Evolutionary conservation across 2,797 vertebrate species (phyloP), one percentile per base, ranked within the genome.

Genomic region (Streptopelia turtur): DNA sequence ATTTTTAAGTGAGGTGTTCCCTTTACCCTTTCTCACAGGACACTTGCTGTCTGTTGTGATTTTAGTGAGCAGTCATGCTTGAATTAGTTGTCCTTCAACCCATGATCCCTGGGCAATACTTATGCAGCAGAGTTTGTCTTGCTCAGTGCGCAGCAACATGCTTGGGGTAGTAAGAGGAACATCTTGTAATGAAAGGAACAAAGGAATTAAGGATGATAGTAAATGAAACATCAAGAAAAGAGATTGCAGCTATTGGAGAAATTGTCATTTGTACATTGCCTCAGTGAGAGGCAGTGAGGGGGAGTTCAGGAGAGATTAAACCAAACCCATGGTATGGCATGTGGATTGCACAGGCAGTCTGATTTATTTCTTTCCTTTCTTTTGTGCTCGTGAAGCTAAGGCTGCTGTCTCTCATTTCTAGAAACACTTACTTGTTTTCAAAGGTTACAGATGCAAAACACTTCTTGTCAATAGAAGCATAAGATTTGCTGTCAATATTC

Each of bases 91-190:
- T 74, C 53, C 68, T 87, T 82, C 53, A 56, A 8, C 18, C 5
- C 8, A 1, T n/a, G 4, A 18, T 63, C 47, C 6, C 15, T 8
- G 13, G 84, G 45, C 24, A 3, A 24, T 24, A 31, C 30, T 49
- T 59, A 6, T 0, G 5, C 35, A 37, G 57, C 57, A 16, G 43
- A 47, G 27, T 61, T 86, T 45, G 35, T 61, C 47, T 84, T 0
- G 0, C 75, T 53, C 11, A 2, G 27, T 22, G 43, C 3, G 0
- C 10, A 16, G 31, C 3, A 39, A 31, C 31, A 16, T 5, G 4
- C n/a, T 18, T 52, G 30, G 39, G 11, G 23, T 23, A 41, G 56
- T 49, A 28, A 13, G 24, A 25, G 13, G 8, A 30, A n/a, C 8
- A 10, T 43, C 35, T 10, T 9, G 31, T 59, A 69, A 50, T 21